Percentiles rank a stretch among this genome's conserved stretches.
Evolutionary conservation across 2,888 invertebrate genomes (phyloP).

Genomic region (Melieria picta): DNA sequence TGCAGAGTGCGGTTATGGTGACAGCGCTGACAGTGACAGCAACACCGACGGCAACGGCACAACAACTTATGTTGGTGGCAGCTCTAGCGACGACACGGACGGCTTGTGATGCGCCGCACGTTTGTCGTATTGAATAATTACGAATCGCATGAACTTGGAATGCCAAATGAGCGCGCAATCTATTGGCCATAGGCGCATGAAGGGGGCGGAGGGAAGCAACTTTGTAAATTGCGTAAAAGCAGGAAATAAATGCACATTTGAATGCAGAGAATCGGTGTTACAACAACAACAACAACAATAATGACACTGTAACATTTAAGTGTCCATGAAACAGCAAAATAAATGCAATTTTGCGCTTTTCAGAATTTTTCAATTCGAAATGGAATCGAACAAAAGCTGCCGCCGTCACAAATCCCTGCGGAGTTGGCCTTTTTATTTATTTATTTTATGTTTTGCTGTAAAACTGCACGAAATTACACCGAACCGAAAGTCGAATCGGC

Average conservation of each 20-base stretch:
- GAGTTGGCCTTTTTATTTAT: no score
- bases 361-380: no score
- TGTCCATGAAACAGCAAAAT: background rate
- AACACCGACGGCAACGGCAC: slow-evolving; percentile 13
- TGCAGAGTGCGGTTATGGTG: background rate
- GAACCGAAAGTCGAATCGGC: no score
- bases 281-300: background rate
- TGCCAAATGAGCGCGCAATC: slow-evolving; percentile 30
- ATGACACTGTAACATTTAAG: background rate
- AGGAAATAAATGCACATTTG: slow-evolving; percentile 33
- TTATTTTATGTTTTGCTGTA: no score
- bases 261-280: slow-evolving; percentile 41
- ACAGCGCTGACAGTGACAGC: slow-evolving; percentile 6
- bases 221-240: slow-evolving; percentile 31
- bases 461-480: no score
- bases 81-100: slow-evolving; percentile 5
- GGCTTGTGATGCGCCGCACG: slow-evolving; percentile 49
- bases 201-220: background rate
- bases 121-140: slow-evolving; percentile 59
- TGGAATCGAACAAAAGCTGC: no score
- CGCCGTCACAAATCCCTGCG: no score
- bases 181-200: slow-evolving; percentile 14
- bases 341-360: background rate
- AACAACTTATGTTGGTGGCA: slow-evolving; percentile 13
- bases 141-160: slow-evolving; percentile 45